Conservation (phyloP, 1,140 invertebrate species). For the Octopus bimaculoides region DNA sequence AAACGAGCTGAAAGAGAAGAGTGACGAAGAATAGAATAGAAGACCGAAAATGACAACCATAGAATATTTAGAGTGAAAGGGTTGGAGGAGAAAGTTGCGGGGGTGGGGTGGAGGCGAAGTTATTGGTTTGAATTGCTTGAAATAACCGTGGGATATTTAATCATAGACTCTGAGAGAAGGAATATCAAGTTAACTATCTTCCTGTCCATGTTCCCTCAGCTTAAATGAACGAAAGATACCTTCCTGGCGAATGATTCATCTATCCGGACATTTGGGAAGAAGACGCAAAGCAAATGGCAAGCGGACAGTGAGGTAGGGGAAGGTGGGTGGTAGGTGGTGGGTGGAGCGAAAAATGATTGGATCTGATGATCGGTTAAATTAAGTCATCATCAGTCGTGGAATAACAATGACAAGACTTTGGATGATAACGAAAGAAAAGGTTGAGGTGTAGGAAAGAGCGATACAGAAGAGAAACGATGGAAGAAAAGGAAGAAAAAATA, state of each 20-base stretch:
- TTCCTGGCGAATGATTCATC: too few species aligned
- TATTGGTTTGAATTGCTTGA: too few species aligned
- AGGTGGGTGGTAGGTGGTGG: too few species aligned
- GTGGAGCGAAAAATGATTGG: not conserved
- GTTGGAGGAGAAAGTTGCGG: too few species aligned
- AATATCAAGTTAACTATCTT: constrained; percentile 9
- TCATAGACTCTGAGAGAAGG: not conserved
- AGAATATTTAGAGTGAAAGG: not conserved
- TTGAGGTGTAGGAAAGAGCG: not conserved
- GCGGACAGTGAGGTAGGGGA: too few species aligned
- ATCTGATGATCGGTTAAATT: not conserved
- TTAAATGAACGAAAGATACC: not conserved
- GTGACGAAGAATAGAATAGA: not conserved
- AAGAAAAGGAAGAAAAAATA: constrained; percentile 1
- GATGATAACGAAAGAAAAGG: not conserved
- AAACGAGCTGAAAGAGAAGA: constrained; percentile 7
- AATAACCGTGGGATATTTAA: not conserved
- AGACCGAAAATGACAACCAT: not conserved
- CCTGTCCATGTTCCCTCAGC: not conserved
- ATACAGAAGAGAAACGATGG: not conserved
- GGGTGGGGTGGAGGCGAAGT: too few species aligned
- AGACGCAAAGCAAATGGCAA: too few species aligned
- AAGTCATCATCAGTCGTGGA: constrained; percentile 7
- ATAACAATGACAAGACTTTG: not conserved
- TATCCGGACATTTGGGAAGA: too few species aligned